phyloP scores from a whole-genome alignment of 2,113 vertebrate species.

The Deroptyus accipitrinus region DNA sequence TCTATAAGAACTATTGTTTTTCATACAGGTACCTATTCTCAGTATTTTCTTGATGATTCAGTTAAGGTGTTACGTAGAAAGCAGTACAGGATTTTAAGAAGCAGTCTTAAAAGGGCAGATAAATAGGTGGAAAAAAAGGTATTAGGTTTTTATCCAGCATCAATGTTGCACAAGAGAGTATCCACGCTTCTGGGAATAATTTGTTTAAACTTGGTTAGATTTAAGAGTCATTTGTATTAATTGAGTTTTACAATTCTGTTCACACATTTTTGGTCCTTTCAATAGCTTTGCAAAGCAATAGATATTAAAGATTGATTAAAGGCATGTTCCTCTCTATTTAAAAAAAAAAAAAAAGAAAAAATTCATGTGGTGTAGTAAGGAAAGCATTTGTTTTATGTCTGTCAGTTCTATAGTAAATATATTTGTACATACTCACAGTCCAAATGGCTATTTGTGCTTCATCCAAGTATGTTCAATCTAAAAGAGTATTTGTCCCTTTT shows the following conservation, averaged over 20 bases:
- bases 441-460: not conserved
- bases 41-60: not conserved
- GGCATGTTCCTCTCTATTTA: not conserved
- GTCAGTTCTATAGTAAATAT: not conserved
- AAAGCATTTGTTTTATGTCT: not conserved
- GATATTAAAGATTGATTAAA: not conserved
- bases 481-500: not conserved
- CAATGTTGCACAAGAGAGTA: not conserved
- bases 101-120: not conserved
- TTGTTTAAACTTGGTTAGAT: not conserved
- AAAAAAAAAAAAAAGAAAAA: not conserved
- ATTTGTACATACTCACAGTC: not conserved
- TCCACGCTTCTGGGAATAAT: not conserved
- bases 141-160: not conserved
- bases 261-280: not conserved
- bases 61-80: not conserved
- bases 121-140: not conserved
- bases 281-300: not conserved
- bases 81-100: not conserved
- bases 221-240: conserved; percentile 5
- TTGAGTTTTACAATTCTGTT: not conserved
- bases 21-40: not conserved
- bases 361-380: not conserved
- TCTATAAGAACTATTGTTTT: not conserved
- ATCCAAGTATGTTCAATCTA: not conserved